phyloP scores from a whole-genome alignment of 2,888 invertebrate genomes.

The Drosophila incognita region DNA sequence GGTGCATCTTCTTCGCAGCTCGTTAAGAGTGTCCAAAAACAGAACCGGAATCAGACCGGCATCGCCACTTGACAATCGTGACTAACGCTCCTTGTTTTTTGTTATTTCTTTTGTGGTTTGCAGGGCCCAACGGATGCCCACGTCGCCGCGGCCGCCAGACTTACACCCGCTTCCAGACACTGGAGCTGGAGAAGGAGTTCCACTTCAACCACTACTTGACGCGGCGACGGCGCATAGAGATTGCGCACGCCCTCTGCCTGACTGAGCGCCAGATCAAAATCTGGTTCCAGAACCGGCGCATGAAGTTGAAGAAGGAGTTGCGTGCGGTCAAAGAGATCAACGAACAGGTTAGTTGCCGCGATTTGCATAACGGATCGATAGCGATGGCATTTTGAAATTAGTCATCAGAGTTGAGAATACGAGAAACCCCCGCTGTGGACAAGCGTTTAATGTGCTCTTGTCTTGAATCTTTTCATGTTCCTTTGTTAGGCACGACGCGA shows the following conservation, averaged over 20 bases:
- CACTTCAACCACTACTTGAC: constrained; percentile 99
- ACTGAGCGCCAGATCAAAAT: constrained; percentile 99
- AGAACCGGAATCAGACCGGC: constrained; percentile 13
- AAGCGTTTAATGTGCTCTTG: constrained; percentile 11
- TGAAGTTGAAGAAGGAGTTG: constrained; percentile 98
- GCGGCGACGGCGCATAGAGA: constrained; percentile 97
- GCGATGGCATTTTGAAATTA: not conserved
- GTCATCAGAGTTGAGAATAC: not conserved
- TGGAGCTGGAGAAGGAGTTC: constrained; percentile 99
- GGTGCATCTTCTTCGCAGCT: constrained; percentile 65
- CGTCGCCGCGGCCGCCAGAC: constrained; percentile 97
- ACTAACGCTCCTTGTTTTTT: constrained; percentile 66
- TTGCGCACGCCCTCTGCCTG: constrained; percentile 97
- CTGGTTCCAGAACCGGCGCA: constrained; percentile 98
- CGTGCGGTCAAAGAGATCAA: constrained; percentile 97
- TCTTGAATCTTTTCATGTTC: not conserved
- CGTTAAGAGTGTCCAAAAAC: constrained; percentile 67
- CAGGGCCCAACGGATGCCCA: constrained; percentile 98
- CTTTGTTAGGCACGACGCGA: constrained; percentile 90
- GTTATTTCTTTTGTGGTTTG: constrained; percentile 84
- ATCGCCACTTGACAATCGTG: constrained; percentile 45
- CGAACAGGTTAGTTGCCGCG: constrained; percentile 88
- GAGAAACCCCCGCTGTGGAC: no score
- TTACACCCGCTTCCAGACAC: constrained; percentile 98
- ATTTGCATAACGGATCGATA: constrained; percentile 19